phyloP scores from a whole-genome alignment of 2,888 invertebrate genomes.

The Papilio gigon region DNA sequence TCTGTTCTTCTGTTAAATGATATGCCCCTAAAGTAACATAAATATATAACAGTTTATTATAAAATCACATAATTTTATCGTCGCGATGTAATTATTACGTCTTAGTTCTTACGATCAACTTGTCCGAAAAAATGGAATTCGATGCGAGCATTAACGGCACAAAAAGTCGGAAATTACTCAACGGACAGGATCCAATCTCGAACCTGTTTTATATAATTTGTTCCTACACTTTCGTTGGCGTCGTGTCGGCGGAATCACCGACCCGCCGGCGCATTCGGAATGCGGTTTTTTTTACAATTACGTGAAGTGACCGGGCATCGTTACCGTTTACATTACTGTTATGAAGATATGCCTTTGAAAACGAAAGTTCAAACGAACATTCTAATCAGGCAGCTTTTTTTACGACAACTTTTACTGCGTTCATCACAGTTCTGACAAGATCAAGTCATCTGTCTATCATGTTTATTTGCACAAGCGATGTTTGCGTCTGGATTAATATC shows the following conservation, averaged over 20 bases:
- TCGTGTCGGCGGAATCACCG: constrained; percentile 55
- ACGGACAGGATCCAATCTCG: constrained; percentile 44
- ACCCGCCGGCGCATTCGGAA: constrained; percentile 56
- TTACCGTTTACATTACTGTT: constrained; percentile 54
- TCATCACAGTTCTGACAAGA: constrained; percentile 1
- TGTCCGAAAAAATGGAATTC: constrained; percentile 14
- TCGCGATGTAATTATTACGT: constrained; percentile 8
- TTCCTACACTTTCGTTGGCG: constrained; percentile 63
- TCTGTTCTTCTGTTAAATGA: background rate
- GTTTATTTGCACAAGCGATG: constrained; percentile 21
- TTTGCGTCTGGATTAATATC: constrained; percentile 37
- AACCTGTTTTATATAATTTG: constrained; percentile 48
- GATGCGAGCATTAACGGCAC: constrained; percentile 33
- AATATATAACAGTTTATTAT: constrained; percentile 6
- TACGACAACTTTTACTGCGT: constrained; percentile 24
- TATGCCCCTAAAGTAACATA: background rate
- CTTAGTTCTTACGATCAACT: constrained; percentile 1
- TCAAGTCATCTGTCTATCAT: constrained; percentile 17
- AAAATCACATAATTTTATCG: background rate
- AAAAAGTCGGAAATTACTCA: constrained; percentile 41
- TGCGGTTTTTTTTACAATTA: constrained; percentile 64
- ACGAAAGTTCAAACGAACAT: constrained; percentile 52
- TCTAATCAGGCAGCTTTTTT: constrained; percentile 23
- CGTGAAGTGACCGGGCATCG: constrained; percentile 54
- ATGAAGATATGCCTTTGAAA: constrained; percentile 51